phyloP scores from a whole-genome alignment of 2,113 vertebrate genomes.

The Pionites leucogaster region DNA sequence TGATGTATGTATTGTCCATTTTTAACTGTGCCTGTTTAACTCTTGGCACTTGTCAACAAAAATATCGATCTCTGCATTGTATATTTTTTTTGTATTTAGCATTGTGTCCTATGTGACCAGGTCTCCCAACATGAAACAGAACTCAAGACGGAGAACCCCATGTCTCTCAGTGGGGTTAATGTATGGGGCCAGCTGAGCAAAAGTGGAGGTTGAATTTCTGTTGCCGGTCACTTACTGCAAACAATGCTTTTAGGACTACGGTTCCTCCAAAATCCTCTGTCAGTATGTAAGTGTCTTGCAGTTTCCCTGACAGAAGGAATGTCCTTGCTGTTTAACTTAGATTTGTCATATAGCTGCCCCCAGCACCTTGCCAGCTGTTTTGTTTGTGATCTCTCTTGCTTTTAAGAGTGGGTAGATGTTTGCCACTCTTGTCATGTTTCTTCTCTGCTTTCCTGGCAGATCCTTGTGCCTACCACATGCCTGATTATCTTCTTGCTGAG shows the following conservation, averaged over 20 bases:
- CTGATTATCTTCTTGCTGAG: not conserved
- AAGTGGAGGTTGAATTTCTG: not conserved
- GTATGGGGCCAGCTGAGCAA: not conserved
- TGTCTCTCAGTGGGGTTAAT: not conserved
- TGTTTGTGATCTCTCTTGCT: not conserved
- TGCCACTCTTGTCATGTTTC: not conserved
- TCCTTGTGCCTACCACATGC: accelerated
- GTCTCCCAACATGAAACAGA: not conserved
- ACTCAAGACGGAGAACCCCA: not conserved
- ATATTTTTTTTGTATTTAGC: not conserved
- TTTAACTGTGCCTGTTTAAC: not conserved
- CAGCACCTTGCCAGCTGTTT: not conserved
- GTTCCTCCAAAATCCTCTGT: not conserved
- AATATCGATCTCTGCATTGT: not conserved
- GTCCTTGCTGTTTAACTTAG: not conserved
- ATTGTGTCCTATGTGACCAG: not conserved
- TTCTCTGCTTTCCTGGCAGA: not conserved
- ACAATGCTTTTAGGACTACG: not conserved
- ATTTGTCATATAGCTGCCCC: not conserved
- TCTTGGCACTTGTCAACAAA: not conserved
- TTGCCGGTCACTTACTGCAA: not conserved
- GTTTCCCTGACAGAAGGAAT: not conserved
- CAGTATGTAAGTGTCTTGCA: not conserved
- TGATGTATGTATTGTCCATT: not conserved
- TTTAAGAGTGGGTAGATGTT: not conserved